These are phyloP conservation scores for Macrobrachium nipponense DNA, from an alignment of 1,140 invertebrate species.

Conservation along the genomic window DNA sequence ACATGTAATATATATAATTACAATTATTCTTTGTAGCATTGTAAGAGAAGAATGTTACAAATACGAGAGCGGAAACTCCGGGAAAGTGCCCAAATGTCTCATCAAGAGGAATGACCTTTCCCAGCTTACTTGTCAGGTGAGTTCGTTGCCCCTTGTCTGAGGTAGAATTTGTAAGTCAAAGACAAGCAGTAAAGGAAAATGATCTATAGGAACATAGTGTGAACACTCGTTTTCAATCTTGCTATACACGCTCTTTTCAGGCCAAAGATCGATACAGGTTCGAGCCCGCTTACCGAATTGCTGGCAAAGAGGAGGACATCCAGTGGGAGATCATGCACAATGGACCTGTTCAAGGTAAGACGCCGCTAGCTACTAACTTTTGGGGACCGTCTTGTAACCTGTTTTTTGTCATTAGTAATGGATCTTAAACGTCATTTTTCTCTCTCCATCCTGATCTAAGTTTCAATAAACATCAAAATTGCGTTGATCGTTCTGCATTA, in stretches of 20 bases:
- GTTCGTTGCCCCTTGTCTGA: not conserved
- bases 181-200: not conserved
- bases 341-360: constrained; percentile 92
- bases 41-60: not conserved
- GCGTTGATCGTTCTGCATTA: too few species aligned
- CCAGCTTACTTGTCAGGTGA: not conserved
- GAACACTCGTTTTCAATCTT: not conserved
- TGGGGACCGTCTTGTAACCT: too few species aligned
- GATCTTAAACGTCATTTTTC: too few species aligned
- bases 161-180: not conserved
- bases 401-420: too few species aligned
- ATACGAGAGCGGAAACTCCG: not conserved
- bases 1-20: constrained; percentile 12
- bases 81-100: too few species aligned
- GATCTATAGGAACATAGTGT: not conserved
- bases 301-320: constrained; percentile 78
- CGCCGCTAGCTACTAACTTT: too few species aligned
- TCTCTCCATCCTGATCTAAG: too few species aligned
- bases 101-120: not conserved
- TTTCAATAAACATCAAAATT: too few species aligned
- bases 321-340: constrained; percentile 91
- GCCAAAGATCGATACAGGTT: constrained; percentile 80
- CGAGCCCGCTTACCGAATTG: constrained; percentile 80
- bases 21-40: not conserved
- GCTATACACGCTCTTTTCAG: constrained; percentile 72